Conservation (phyloP, 1,140 invertebrate genomes). For the Diprion similis region DNA sequence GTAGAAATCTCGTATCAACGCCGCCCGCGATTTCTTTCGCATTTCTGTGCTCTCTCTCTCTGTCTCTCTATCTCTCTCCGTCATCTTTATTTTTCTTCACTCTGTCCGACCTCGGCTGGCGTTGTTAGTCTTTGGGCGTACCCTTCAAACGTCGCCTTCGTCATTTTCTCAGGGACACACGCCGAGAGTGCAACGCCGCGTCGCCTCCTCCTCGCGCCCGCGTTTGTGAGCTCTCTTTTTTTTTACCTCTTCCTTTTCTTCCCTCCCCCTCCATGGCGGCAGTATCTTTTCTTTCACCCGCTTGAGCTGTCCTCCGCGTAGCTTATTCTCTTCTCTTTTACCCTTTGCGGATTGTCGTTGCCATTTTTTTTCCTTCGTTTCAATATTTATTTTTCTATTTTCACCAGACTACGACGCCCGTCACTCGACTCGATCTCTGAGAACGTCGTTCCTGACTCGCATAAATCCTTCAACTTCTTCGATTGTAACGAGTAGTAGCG, state of each 20-base stretch:
- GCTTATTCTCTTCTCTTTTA: background rate
- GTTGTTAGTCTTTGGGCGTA: background rate
- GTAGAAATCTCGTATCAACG: background rate
- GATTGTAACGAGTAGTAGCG: background rate
- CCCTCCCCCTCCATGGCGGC: background rate
- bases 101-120: slow-evolving; percentile 20
- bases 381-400: no score
- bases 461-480: background rate
- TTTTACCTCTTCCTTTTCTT: slow-evolving; percentile 7
- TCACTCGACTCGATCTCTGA: background rate
- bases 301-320: background rate
- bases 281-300: background rate
- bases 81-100: slow-evolving; percentile 26
- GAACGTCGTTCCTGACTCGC: background rate
- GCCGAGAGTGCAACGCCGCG: background rate
- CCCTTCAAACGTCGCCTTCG: background rate
- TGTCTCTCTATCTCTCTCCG: slow-evolving; percentile 21
- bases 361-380: no score
- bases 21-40: no score
- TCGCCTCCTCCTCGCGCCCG: background rate
- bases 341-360: background rate
- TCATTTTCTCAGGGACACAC: slow-evolving; percentile 1
- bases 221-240: background rate
- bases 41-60: slow-evolving; percentile 14
- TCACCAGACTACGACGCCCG: background rate